phyloP scores from a whole-genome alignment of 2,888 invertebrate genomes.

The Gandaritis pyraliata region DNA sequence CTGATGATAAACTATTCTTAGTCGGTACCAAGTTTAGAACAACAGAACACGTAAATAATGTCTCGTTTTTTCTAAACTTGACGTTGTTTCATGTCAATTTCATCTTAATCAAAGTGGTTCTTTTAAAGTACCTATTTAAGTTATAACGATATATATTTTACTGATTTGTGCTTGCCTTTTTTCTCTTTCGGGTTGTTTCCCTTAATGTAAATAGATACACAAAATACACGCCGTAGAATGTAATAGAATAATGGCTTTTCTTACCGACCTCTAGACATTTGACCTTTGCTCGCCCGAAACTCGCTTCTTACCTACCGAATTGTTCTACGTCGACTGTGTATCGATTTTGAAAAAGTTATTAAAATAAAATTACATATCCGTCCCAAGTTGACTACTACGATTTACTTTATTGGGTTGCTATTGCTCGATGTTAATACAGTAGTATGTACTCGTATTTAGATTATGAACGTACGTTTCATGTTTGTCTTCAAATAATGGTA shows the following conservation, averaged over 20 bases:
- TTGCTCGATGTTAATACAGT: conserved; percentile 5
- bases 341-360: conserved; percentile 50
- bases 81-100: too few relatives aligned
- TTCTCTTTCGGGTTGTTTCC: too few relatives aligned
- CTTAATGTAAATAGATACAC: not conserved
- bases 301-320: conserved; percentile 43
- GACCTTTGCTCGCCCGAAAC: conserved; percentile 55
- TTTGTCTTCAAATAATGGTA: conserved; percentile 1
- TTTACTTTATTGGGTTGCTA: conserved; percentile 28
- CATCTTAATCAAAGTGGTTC: too few relatives aligned
- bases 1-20: too few relatives aligned
- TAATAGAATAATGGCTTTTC: conserved; percentile 47
- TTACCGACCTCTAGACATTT: conserved; percentile 73
- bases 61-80: too few relatives aligned
- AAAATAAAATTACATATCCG: conserved; percentile 42
- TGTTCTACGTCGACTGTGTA: conserved; percentile 45
- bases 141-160: too few relatives aligned
- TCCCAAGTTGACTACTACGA: conserved; percentile 39
- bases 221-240: conserved; percentile 4
- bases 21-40: too few relatives aligned
- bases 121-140: too few relatives aligned
- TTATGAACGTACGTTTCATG: not conserved
- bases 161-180: too few relatives aligned
- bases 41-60: too few relatives aligned
- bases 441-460: not conserved